Percentiles rank a stretch among this genome's conserved stretches.
Conservation (phyloP, 2,888 invertebrate species). For the Melanostoma scalare region DNA sequence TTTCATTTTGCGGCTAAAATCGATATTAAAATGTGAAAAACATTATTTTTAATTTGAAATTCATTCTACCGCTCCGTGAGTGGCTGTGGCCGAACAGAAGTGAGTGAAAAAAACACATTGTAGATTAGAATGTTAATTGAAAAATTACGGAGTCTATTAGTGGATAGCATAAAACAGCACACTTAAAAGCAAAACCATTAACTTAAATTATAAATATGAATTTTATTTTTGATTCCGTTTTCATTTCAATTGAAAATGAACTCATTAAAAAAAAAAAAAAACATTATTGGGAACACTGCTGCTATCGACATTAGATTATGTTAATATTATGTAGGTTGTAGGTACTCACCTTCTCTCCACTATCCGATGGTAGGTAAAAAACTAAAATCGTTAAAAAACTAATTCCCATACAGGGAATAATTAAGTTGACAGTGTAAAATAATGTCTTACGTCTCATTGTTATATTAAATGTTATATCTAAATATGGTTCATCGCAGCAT, state of each 20-base stretch:
- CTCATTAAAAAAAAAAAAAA: too few species aligned
- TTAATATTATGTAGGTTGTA: background rate
- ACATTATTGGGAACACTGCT: slow-evolving; percentile 42
- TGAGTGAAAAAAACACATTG: background rate
- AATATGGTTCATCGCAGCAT: slow-evolving; percentile 97
- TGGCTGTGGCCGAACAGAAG: background rate
- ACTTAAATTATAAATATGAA: slow-evolving; percentile 18
- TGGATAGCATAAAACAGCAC: slow-evolving; percentile 10
- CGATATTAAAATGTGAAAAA: slow-evolving; percentile 49
- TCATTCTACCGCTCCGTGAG: slow-evolving; percentile 12
- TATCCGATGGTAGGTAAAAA: slow-evolving; percentile 98
- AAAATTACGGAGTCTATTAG: slow-evolving; percentile 30
- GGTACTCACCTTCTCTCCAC: slow-evolving; percentile 94
- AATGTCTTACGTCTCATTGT: slow-evolving; percentile 97
- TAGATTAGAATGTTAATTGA: slow-evolving; percentile 65
- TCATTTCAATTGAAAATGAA: slow-evolving; percentile 5
- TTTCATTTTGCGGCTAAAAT: slow-evolving; percentile 37
- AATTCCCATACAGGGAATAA: slow-evolving; percentile 98
- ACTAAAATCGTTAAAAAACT: slow-evolving; percentile 98
- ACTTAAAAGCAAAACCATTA: slow-evolving; percentile 33
- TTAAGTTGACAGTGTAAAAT: slow-evolving; percentile 98
- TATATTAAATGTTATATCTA: slow-evolving; percentile 98
- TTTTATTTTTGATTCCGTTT: background rate
- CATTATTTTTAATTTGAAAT: slow-evolving; percentile 48
- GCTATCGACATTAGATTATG: background rate